phyloP scores from a whole-genome alignment of 2,113 vertebrate genomes.

The cat (Felis catus) region F.catus_Fca126_mat1.0 CM031413.1:140566501-140567000 shows the following conservation, averaged over 20 bases:
- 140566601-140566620: neutral
- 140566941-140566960: neutral
- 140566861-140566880: neutral
- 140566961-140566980: neutral
- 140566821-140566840: neutral
- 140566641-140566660: neutral
- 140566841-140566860: neutral
- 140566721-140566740: slow-evolving; percentile 31
- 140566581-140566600: neutral
- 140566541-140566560: no score
- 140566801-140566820: slow-evolving; percentile 14
- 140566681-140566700: neutral
- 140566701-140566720: neutral
- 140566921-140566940: neutral
- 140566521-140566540: neutral
- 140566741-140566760: neutral
- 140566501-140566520: neutral
- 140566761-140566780: neutral
- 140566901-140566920: neutral
- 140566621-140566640: neutral
- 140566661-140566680: neutral
- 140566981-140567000: neutral
- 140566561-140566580: neutral
- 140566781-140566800: slow-evolving; percentile 6
- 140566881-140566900: neutral